Base-by-base conservation (phyloP, 2,888 invertebrate species). In the Patella depressa region DNA sequence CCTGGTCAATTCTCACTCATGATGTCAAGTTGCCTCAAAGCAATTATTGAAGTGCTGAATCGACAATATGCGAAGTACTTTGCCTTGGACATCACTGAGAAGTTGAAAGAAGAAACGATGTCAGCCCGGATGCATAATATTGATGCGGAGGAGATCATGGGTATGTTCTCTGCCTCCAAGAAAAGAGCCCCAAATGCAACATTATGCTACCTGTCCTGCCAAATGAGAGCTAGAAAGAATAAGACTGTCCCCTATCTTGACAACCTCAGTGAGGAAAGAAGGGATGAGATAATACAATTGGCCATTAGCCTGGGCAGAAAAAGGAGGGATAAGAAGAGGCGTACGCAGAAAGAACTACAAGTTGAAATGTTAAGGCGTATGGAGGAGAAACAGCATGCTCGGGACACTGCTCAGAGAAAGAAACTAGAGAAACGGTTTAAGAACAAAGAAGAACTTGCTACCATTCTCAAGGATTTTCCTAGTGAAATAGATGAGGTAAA, bases 81-180 rank as follows among this genome's bases (percentile, higher is more conserved):
- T 55, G 57, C 24, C 14, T 57, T 72, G 15, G 79, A 80, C 24
- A 73, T 80, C 14, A 76, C 79, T 24, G 70, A 74, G 4, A n/a
- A n/a, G n/a, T n/a, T n/a, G n/a, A n/a, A n/a, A n/a, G n/a, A n/a
- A n/a, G n/a, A 29, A 29, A 74, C 78, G 4, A n/a, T 54, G 15
- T 70, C 78, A 53, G 78, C 78, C 4, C 15, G 78, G 24, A 70
- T 45, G 12, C 81, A 81, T 74, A 81, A 80, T 54, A 81, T 81
- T n/a, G 81, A 81, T 78, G 78, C 79, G 12, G 81, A 81, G 53
- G 81, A 81, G 54, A 71, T 81, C 5, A 78, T 80, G 75, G 81
- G 80, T 9, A 80, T 81, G 80, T 80, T 80, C 53, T 71, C 73
- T 72, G 74, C 80, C 15, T 75, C 76, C 17, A 72, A 78, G 59